phyloP scores from a whole-genome alignment of 2,888 invertebrate genomes.

The Mellilla xanthometata region DNA sequence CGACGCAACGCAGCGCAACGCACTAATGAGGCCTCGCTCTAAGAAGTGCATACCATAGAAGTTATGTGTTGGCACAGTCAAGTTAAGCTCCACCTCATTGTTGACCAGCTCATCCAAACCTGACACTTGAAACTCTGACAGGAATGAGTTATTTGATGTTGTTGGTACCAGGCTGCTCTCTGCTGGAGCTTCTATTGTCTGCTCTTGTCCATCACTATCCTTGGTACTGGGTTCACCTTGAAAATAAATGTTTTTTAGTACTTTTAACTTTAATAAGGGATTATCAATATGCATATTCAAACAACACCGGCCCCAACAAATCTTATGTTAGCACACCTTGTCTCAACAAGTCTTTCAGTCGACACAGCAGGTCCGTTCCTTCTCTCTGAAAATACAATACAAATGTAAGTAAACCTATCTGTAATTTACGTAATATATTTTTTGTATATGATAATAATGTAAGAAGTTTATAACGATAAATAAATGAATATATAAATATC shows the following conservation, averaged over 20 bases:
- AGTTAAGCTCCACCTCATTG: constrained; percentile 9
- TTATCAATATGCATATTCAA: too few relatives aligned
- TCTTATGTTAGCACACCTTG: neutral
- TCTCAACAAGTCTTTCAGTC: neutral
- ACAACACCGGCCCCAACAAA: too few relatives aligned
- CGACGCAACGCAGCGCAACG: too few relatives aligned
- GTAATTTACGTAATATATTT: too few relatives aligned
- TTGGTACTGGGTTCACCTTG: neutral
- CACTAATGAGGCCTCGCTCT: too few relatives aligned
- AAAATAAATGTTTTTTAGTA: too few relatives aligned
- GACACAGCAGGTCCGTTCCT: constrained; percentile 47
- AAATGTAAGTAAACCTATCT: neutral
- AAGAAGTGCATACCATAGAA: constrained; percentile 5
- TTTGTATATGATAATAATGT: too few relatives aligned
- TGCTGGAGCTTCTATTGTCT: neutral
- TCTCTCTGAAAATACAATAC: constrained; percentile 55
- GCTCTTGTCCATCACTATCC: neutral
- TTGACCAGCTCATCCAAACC: constrained; percentile 32
- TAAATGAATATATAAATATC: too few relatives aligned
- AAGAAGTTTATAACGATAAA: too few relatives aligned
- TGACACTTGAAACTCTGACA: neutral
- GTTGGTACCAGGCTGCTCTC: neutral
- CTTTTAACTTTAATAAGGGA: too few relatives aligned
- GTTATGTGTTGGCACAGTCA: constrained; percentile 8
- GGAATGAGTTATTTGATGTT: neutral